Evolutionary conservation across 2,113 vertebrate species (phyloP).

Genomic region (Labeo catla): DNA sequence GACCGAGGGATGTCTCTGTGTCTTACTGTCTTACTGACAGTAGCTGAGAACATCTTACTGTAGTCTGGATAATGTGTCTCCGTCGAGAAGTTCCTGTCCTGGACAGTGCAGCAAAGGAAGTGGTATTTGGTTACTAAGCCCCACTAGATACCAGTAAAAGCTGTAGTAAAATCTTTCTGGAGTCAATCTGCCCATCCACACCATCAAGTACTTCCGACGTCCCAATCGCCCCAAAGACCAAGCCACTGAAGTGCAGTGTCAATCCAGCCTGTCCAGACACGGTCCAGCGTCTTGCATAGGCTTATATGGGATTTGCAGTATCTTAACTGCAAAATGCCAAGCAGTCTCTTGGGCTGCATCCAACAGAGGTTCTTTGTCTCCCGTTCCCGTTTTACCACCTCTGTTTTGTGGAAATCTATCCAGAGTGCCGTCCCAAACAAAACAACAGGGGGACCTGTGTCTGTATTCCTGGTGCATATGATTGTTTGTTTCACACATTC

Average conservation of each 20-base stretch:
- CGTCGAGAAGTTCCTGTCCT: slow-evolving; percentile 31
- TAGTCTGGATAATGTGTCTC: slow-evolving; percentile 39
- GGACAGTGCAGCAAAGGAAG: slow-evolving; percentile 49
- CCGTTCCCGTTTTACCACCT: neutral
- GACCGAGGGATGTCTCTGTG: neutral
- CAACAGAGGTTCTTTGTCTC: slow-evolving; percentile 38
- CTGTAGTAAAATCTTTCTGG: slow-evolving; percentile 61
- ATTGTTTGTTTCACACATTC: slow-evolving; percentile 74
- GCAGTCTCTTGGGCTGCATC: slow-evolving; percentile 1
- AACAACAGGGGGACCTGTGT: neutral
- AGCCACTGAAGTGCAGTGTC: slow-evolving; percentile 15
- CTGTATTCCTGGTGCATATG: slow-evolving; percentile 14
- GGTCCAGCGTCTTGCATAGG: neutral
- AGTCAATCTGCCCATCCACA: slow-evolving; percentile 55
- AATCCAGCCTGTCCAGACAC: neutral
- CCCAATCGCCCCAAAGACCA: slow-evolving; percentile 34
- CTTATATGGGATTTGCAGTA: slow-evolving; percentile 40
- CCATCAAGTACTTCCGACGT: slow-evolving; percentile 58
- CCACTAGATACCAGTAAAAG: slow-evolving; percentile 60
- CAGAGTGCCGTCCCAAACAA: slow-evolving; percentile 25
- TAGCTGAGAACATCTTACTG: neutral
- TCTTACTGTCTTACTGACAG: slow-evolving; percentile 10
- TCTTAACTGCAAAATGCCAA: slow-evolving; percentile 32
- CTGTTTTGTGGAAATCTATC: slow-evolving; percentile 23
- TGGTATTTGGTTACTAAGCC: slow-evolving; percentile 60